Conservation (phyloP, 1,140 invertebrate genomes). For the Papilio machaon region DNA sequence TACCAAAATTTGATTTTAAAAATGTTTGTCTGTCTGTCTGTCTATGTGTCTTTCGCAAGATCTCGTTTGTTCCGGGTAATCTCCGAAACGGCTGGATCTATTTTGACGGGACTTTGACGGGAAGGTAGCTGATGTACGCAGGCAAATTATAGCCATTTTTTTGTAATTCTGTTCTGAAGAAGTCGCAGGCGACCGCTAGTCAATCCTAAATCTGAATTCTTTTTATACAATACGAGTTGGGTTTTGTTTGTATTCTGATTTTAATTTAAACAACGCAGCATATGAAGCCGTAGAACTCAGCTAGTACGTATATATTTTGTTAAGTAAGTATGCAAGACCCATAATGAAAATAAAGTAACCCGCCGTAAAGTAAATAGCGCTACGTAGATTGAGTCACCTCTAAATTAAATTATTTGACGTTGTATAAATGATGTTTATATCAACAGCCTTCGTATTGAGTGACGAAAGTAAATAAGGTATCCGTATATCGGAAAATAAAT, state of each 20-base stretch:
- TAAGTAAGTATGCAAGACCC: neutral
- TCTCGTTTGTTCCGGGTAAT: no score
- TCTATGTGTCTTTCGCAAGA: no score
- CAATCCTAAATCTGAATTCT: no score
- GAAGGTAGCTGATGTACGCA: no score
- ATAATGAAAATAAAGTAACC: neutral
- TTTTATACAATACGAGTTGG: no score
- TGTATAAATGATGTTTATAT: neutral
- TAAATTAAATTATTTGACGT: neutral
- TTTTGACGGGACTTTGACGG: no score
- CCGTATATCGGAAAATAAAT: conserved; percentile 12
- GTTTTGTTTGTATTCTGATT: neutral
- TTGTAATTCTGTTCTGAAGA: no score
- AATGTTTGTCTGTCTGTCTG: no score
- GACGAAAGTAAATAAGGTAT: conserved; percentile 15
- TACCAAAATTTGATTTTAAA: no score
- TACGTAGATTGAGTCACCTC: neutral
- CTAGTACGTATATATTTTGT: neutral
- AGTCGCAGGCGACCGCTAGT: no score
- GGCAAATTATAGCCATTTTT: no score
- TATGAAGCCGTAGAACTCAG: neutral
- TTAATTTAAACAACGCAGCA: neutral
- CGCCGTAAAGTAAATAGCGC: neutral
- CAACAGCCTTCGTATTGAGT: conserved; percentile 3
- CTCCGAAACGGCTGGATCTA: no score